These are phyloP conservation scores for Craterocephalus amniculus DNA, from an alignment of 2,797 vertebrate species.

Conservation along the genomic window DNA sequence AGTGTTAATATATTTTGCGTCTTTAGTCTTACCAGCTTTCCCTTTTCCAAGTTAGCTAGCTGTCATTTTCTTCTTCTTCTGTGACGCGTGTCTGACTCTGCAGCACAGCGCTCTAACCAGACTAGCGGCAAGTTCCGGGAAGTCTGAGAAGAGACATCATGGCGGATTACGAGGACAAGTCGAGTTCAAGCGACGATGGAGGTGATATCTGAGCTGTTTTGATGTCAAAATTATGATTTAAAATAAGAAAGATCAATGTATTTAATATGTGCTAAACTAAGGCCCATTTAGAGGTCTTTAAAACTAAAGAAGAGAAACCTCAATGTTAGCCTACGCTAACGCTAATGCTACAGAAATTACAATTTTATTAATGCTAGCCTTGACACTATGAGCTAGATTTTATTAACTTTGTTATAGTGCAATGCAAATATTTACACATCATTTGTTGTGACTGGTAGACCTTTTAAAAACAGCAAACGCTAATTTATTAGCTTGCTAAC, in stretches of 20 bases:
- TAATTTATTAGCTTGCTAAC: neutral
- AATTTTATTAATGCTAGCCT: too few species aligned
- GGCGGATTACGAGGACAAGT: slow-evolving; percentile 72
- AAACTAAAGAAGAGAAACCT: slow-evolving; percentile 9
- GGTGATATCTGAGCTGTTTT: slow-evolving; percentile 81
- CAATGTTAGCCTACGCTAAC: slow-evolving; percentile 27
- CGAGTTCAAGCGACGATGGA: slow-evolving; percentile 68
- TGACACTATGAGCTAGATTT: neutral
- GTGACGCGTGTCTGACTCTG: too few species aligned
- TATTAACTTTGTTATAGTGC: neutral
- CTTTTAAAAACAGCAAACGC: neutral
- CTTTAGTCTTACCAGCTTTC: slow-evolving; percentile 36
- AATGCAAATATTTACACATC: neutral
- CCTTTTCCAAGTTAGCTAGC: slow-evolving; percentile 45
- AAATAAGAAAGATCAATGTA: neutral
- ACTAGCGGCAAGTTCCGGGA: neutral
- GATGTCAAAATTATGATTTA: slow-evolving; percentile 20
- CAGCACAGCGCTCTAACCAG: slow-evolving; percentile 23
- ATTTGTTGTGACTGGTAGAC: too few species aligned
- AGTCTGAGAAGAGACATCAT: slow-evolving; percentile 42
- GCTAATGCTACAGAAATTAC: slow-evolving; percentile 16
- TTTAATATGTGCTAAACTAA: neutral
- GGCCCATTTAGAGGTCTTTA: neutral
- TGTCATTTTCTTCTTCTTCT: slow-evolving; percentile 20
- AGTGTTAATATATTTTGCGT: neutral